Evolutionary conservation across 2,113 vertebrate genomes (phyloP), one percentile per base, ranked within the genome.

Genomic region (Peucedramus taeniatus): DNA sequence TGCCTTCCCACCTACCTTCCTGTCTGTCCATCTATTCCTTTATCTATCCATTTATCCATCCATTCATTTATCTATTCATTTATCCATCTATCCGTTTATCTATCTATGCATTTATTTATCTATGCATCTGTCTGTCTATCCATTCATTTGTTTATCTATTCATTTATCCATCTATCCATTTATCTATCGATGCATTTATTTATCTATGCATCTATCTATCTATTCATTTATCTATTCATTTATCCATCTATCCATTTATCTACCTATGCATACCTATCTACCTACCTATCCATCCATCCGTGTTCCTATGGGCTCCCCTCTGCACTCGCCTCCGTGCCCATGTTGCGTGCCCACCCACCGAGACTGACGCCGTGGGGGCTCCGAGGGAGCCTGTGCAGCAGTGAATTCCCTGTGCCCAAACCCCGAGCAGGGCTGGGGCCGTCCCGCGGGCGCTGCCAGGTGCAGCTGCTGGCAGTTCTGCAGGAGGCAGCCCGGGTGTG

Each of bases 261-360:
- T 1, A 8, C 22, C 26, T 1, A 21, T n/a, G 9, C 1, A 16
- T 30, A n/a, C n/a, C 12, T 2, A 11, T 28, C 3, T 3, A 33
- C 28, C 10, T 3, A 15, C 26, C 4, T 0, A 4, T 1, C 3
- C 6, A 9, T n/a, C 21, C 2, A 18, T 35, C 4, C 2, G 27
- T 66, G n/a, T n/a, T n/a, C 50, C 50, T 3, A 1, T 23, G 15
- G 21, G 3, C 31, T 22, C n/a, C 11, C 7, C 28, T 15, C 33
- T 0, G 0, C 1, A 3, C 35, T 70, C 27, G 5, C 21, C 10
- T 6, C 39, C 24, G 23, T 59, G 17, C 15, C 19, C 49, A 5
- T 30, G 47, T 8, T 20, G 5, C 6, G 15, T 13, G 15, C 45
- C 53, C 10, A 20, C 15, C 12, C 22, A 51, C 61, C n/a, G 17